Conservation (phyloP, 53 echinoderm and acorn worm genomes). For the Arbacia lixula region DNA sequence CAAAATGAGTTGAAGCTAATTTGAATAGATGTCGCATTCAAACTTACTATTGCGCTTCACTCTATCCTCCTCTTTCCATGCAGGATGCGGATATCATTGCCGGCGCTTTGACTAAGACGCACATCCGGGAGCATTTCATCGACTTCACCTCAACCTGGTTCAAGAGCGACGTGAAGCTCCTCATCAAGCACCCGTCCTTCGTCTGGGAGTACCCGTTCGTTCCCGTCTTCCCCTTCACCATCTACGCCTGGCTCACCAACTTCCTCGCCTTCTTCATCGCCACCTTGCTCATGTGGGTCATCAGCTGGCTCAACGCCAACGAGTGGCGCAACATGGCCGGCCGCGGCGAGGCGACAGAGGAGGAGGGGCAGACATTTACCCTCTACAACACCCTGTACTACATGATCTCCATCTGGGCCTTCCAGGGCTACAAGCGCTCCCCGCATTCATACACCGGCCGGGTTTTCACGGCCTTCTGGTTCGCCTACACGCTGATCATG, state of each 20-base stretch:
- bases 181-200: slow-evolving; percentile 81
- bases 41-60: background rate
- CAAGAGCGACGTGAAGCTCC: slow-evolving; percentile 64
- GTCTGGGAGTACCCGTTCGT: slow-evolving; percentile 85
- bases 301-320: slow-evolving; percentile 67
- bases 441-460: slow-evolving; percentile 72
- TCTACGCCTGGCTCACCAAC: slow-evolving; percentile 72
- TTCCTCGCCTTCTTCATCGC: slow-evolving; percentile 68
- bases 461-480: slow-evolving; percentile 78
- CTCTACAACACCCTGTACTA: slow-evolving; percentile 66
- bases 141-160: slow-evolving; percentile 76
- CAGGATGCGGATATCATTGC: slow-evolving; percentile 93
- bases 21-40: too few relatives aligned
- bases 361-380: slow-evolving; percentile 66
- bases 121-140: slow-evolving; percentile 68
- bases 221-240: slow-evolving; percentile 65
- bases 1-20: too few relatives aligned
- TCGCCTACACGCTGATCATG: slow-evolving; percentile 72
- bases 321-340: slow-evolving; percentile 68
- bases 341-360: slow-evolving; percentile 60
- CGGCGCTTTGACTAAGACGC: slow-evolving; percentile 66
- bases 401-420: slow-evolving; percentile 58
- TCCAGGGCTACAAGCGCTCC: slow-evolving; percentile 71
- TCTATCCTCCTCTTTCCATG: background rate
- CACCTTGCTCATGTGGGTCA: slow-evolving; percentile 58